A percentile compares a stretch with the other conserved stretches of the same genome.
phyloP scores from a whole-genome alignment of 1,140 invertebrate species.

The Pristionchus pacificus region DNA sequence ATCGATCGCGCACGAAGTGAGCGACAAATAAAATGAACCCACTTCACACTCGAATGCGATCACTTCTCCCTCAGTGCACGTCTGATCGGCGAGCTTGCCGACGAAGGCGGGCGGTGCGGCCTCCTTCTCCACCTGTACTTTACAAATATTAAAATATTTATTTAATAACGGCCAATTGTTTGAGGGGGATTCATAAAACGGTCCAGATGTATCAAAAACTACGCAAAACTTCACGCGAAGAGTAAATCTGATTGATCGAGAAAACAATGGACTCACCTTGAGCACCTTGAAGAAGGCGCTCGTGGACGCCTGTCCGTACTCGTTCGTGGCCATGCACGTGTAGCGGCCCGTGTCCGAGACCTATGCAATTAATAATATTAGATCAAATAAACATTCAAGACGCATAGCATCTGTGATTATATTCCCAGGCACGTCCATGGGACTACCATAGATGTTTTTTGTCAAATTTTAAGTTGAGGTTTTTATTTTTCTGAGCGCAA shows the following conservation, averaged over 20 bases:
- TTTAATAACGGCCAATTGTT: too few species aligned
- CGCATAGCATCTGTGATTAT: too few species aligned
- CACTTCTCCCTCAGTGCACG: slow-evolving; percentile 55
- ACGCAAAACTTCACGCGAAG: not conserved
- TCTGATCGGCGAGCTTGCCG: slow-evolving; percentile 42
- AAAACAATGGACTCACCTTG: too few species aligned
- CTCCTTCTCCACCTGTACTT: slow-evolving; percentile 56
- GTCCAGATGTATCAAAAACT: not conserved
- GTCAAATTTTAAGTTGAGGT: too few species aligned
- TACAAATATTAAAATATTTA: slow-evolving; percentile 16
- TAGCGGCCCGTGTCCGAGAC: slow-evolving; percentile 81
- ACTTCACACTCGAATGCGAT: slow-evolving; percentile 55
- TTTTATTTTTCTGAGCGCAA: too few species aligned
- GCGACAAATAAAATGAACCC: slow-evolving; percentile 9
- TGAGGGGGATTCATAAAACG: slow-evolving; percentile 1
- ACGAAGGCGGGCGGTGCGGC: slow-evolving; percentile 50
- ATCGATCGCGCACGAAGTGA: not conserved
- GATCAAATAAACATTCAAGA: too few species aligned
- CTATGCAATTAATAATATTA: too few species aligned
- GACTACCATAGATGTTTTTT: too few species aligned
- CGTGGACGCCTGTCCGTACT: slow-evolving; percentile 56
- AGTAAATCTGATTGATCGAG: not conserved
- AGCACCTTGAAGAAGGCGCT: slow-evolving; percentile 55
- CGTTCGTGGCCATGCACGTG: slow-evolving; percentile 71
- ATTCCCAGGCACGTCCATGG: too few species aligned